Base-by-base conservation (phyloP, 2,888 invertebrate species). In the Heterodera filipjevi region DNA sequence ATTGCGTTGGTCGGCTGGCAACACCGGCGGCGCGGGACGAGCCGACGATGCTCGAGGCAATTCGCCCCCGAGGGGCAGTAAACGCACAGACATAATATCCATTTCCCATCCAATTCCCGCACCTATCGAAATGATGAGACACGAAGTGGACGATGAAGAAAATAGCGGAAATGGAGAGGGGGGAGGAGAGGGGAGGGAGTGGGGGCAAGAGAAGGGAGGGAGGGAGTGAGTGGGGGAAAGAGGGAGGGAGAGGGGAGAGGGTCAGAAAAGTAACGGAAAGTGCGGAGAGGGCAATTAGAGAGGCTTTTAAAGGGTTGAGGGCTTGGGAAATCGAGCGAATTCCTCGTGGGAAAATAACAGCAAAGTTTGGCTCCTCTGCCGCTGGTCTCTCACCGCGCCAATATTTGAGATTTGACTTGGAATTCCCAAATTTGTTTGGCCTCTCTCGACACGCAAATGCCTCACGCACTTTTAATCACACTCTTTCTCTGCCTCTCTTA, bases 81-180 rank as follows among this genome's bases (percentile, higher is more conserved):
- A 59, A n/a, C 2, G 59, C 59, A 59, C 68, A 32, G 68, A 32
- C 32, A 68, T 68, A 68, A 68, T 68, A 68, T 68, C 68, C 68
- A 68, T 68, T 68, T 68, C 68, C 68, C 68, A 22, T 68, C 59
- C 59, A 59, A 59, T 68, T 68, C 68, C 68, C 68, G 68, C 68
- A 68, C 33, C 68, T 35, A 49, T 59, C 59, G 59, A 59, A 59
- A 59, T 59, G 59, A 59, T 59, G 59, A 59, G n/a, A 59, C 59
- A 39, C 39, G n/a, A 59, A 59, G 59, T 59, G 59, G 59, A n/a
- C n/a, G n/a, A n/a, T n/a, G n/a, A n/a, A n/a, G n/a, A n/a, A n/a
- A n/a, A n/a, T n/a, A n/a, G n/a, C n/a, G n/a, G n/a, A n/a, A n/a
- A n/a, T n/a, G n/a, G 27, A 8, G 19, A 53, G 16, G 49, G 49